Percentiles rank a stretch among this genome's conserved stretches.
These are phyloP conservation scores for Cyprinus carpio DNA, from an alignment of 2,113 vertebrate species.

Conservation along the genomic window DNA sequence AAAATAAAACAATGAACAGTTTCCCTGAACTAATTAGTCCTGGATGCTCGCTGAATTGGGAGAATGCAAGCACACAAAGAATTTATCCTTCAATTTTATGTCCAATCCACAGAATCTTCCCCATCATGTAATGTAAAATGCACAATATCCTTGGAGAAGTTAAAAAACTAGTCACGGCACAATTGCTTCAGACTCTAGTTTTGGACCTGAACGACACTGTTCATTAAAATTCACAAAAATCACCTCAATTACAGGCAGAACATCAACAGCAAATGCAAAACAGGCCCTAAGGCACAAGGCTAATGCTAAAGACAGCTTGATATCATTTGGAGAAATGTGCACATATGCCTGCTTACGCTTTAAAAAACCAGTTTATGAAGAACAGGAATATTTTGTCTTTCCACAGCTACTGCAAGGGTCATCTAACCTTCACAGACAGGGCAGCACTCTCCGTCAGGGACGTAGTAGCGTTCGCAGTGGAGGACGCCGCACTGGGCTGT, in stretches of 20 bases:
- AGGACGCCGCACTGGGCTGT: constrained; percentile 85
- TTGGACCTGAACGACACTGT: not conserved
- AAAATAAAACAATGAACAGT: constrained; percentile 54
- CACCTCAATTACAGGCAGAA: constrained; percentile 37
- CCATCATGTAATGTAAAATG: constrained; percentile 26
- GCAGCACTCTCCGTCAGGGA: constrained; percentile 88
- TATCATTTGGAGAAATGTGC: constrained; percentile 10
- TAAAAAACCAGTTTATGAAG: no score
- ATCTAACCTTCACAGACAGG: constrained; percentile 86
- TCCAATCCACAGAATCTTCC: not conserved
- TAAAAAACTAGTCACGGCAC: constrained; percentile 21
- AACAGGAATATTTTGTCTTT: no score
- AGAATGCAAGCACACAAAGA: constrained; percentile 24
- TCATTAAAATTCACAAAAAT: constrained; percentile 50
- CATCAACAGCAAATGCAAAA: constrained; percentile 38
- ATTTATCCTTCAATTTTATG: not conserved
- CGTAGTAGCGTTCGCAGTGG: constrained; percentile 84
- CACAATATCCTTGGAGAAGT: not conserved
- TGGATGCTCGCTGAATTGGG: constrained; percentile 42
- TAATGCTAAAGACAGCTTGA: constrained; percentile 13
- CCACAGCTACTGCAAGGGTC: no score
- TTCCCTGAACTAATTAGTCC: constrained; percentile 56
- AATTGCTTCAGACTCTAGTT: constrained; percentile 33
- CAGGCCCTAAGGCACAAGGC: constrained; percentile 5
- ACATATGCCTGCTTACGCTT: not conserved